A percentile compares a stretch with the other conserved stretches of the same genome.
Conservation (phyloP, 1,140 invertebrate species). For the Heliconius hermathena region DNA sequence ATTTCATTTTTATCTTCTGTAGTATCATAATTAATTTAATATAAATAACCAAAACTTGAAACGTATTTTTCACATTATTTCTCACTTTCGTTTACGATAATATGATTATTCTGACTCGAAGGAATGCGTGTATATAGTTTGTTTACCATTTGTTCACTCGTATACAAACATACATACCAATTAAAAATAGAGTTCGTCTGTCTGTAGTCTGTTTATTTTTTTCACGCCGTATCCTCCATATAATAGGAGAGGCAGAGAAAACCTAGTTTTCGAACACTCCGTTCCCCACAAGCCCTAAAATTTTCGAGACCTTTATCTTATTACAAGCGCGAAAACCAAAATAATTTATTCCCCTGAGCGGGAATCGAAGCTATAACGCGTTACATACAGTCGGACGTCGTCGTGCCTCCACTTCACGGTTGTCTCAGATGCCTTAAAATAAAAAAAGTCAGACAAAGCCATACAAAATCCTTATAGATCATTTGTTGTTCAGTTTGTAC, state of each 20-base stretch:
- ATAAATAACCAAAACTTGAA: neutral
- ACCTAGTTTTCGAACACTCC: too few species aligned
- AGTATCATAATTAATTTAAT: neutral
- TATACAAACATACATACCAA: neutral
- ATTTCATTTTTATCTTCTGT: conserved; percentile 57
- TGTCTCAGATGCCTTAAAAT: too few species aligned
- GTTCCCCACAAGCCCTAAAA: too few species aligned
- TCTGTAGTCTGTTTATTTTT: neutral
- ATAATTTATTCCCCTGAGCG: too few species aligned
- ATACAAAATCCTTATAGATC: neutral
- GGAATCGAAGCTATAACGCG: too few species aligned
- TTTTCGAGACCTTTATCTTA: too few species aligned
- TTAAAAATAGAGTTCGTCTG: neutral
- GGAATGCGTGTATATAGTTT: neutral
- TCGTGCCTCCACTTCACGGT: too few species aligned
- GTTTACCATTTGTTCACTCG: neutral
- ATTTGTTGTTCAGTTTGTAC: conserved; percentile 23
- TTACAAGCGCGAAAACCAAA: too few species aligned
- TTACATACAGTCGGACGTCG: too few species aligned
- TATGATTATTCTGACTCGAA: neutral
- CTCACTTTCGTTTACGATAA: conserved; percentile 1
- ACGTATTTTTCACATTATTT: conserved; percentile 2
- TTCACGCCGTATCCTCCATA: too few species aligned
- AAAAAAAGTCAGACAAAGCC: neutral
- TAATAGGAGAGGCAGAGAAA: too few species aligned